Conservation (phyloP, 2,888 invertebrate genomes). For the Tigriopus californicus region DNA sequence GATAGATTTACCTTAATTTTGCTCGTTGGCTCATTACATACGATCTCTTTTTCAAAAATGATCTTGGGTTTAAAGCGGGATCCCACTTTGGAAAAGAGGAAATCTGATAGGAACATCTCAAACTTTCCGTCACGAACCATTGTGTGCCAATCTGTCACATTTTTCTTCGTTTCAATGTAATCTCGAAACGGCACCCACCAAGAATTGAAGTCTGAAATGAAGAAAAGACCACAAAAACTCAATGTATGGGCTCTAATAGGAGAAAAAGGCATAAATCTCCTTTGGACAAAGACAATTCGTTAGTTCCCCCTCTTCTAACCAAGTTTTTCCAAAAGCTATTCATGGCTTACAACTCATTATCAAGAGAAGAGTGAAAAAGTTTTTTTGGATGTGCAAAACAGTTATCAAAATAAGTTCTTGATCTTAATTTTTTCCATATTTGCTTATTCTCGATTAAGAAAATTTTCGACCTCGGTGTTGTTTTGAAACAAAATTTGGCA, state of each 20-base stretch:
- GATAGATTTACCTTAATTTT: slow-evolving; percentile 33
- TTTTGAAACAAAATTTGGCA: too few relatives aligned
- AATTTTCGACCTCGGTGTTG: too few relatives aligned
- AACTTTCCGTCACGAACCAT: neutral
- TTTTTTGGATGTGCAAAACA: too few relatives aligned
- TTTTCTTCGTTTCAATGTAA: neutral
- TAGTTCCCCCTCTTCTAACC: too few relatives aligned
- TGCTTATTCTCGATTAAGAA: too few relatives aligned
- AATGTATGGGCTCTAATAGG: neutral
- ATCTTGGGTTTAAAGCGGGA: slow-evolving; percentile 49
- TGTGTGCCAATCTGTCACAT: slow-evolving; percentile 7
- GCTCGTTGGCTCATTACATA: slow-evolving; percentile 41
- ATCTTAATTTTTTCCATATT: too few relatives aligned
- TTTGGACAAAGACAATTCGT: too few relatives aligned
- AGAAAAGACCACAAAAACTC: neutral
- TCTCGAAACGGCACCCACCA: slow-evolving; percentile 2
- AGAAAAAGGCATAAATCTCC: neutral
- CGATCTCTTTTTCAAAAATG: slow-evolving; percentile 37
- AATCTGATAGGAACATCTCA: slow-evolving; percentile 4
- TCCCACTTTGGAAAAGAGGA: slow-evolving; percentile 27
- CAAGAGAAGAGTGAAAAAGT: too few relatives aligned
- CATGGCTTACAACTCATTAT: too few relatives aligned
- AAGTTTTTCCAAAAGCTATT: neutral
- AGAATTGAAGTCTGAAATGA: neutral
- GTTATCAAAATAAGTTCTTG: too few relatives aligned